Conservation (phyloP, 1,140 invertebrate genomes). For the Prorops nasuta region DNA sequence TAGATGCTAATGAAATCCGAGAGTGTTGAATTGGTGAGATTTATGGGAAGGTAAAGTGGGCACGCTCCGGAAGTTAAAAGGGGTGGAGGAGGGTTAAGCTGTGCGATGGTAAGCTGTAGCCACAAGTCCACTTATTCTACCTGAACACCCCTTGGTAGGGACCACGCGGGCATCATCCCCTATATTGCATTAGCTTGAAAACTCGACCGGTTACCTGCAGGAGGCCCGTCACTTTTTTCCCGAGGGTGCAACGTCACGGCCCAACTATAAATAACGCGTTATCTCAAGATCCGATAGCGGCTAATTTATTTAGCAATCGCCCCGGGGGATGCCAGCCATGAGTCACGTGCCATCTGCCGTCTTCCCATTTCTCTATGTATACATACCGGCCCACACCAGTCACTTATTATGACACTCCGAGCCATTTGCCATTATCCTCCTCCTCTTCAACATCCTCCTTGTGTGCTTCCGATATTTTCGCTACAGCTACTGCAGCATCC, state of each 20-base stretch:
- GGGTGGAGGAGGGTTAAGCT: not conserved
- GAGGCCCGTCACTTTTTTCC: not conserved
- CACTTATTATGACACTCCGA: too few relatives aligned
- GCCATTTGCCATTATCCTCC: too few relatives aligned
- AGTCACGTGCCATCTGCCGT: slow-evolving; percentile 56
- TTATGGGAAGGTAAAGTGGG: too few relatives aligned
- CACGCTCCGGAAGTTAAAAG: too few relatives aligned
- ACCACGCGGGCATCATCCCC: slow-evolving; percentile 29
- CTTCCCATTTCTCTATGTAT: not conserved
- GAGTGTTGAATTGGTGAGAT: too few relatives aligned
- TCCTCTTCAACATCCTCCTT: too few relatives aligned
- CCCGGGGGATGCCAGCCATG: slow-evolving; percentile 24
- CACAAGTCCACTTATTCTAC: slow-evolving; percentile 43
- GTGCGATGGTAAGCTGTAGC: slow-evolving; percentile 12
- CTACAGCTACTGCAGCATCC: too few relatives aligned
- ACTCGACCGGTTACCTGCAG: too few relatives aligned
- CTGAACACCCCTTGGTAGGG: slow-evolving; percentile 27
- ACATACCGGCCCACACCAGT: too few relatives aligned
- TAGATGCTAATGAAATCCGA: too few relatives aligned
- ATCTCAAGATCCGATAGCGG: slow-evolving; percentile 46
- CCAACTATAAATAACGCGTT: slow-evolving; percentile 46
- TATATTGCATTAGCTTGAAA: slow-evolving; percentile 32
- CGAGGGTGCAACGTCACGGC: slow-evolving; percentile 38
- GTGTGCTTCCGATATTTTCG: too few relatives aligned
- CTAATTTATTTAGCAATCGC: slow-evolving; percentile 54